These are phyloP conservation scores for Melinaea marsaeus DNA, from an alignment of 2,888 invertebrate species.

Conservation along the genomic window DNA sequence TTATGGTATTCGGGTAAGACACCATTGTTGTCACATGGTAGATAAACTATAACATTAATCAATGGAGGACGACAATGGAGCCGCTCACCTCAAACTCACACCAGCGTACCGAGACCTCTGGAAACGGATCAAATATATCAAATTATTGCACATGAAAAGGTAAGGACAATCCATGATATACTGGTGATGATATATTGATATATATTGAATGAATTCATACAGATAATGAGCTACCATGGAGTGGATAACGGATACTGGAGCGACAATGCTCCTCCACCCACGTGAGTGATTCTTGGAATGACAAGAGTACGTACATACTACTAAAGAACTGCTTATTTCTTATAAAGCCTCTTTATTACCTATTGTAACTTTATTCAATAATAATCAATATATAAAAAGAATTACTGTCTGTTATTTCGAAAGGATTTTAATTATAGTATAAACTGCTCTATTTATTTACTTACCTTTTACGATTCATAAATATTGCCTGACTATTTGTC, in stretches of 20 bases:
- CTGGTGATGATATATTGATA: slow-evolving; percentile 40
- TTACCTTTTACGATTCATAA: too few relatives aligned
- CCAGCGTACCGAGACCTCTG: slow-evolving; percentile 47
- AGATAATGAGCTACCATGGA: slow-evolving; percentile 52
- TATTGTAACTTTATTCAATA: too few relatives aligned
- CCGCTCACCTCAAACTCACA: slow-evolving; percentile 59
- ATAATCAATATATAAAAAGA: too few relatives aligned
- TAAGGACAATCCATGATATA: slow-evolving; percentile 36
- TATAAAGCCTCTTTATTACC: too few relatives aligned
- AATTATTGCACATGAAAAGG: slow-evolving; percentile 10
- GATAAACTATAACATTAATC: slow-evolving; percentile 75
- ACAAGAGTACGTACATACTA: background rate
- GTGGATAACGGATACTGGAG: slow-evolving; percentile 60
- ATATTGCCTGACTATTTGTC: too few relatives aligned
- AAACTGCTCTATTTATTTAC: too few relatives aligned
- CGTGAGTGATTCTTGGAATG: slow-evolving; percentile 32
- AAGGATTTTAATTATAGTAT: too few relatives aligned
- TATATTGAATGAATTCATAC: slow-evolving; percentile 56
- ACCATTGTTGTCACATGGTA: slow-evolving; percentile 74
- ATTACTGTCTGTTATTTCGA: too few relatives aligned
- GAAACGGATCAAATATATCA: slow-evolving; percentile 23
- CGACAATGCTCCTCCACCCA: slow-evolving; percentile 52
- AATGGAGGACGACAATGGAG: slow-evolving; percentile 65
- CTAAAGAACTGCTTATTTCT: too few relatives aligned
- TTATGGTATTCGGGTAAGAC: slow-evolving; percentile 69